phyloP scores from a whole-genome alignment of 1,140 invertebrate species.

The Leptinotarsa undecemlineata region DNA sequence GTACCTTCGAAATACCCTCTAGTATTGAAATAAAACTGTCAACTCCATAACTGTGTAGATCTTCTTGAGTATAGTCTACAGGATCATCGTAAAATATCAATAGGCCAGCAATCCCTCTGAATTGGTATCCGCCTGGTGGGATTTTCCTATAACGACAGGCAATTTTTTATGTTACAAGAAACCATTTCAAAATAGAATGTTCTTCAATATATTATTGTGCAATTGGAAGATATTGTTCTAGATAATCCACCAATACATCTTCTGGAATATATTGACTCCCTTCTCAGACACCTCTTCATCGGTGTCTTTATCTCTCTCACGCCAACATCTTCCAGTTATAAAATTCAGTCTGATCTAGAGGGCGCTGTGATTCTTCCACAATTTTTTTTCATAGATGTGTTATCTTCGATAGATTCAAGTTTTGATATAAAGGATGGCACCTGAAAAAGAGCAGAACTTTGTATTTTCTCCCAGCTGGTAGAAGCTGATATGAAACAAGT shows the following conservation, averaged over 20 bases:
- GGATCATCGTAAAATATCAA: no score
- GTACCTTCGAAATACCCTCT: neutral
- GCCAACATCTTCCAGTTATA: neutral
- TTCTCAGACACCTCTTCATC: neutral
- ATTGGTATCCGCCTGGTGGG: no score
- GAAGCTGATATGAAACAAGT: neutral
- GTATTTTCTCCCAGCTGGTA: neutral
- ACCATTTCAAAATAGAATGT: neutral
- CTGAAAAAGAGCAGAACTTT: neutral
- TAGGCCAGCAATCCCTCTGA: no score
- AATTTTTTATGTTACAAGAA: neutral
- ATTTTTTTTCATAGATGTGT: neutral
- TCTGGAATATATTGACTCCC: neutral
- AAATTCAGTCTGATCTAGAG: neutral
- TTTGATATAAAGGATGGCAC: neutral
- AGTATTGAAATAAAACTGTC: neutral
- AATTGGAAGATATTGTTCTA: conserved; percentile 2
- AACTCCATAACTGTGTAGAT: no score
- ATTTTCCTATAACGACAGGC: neutral
- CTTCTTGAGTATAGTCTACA: no score
- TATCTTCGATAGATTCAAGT: neutral
- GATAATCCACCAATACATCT: neutral
- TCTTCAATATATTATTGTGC: neutral
- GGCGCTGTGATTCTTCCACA: neutral
- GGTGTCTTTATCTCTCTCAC: neutral